phyloP scores from a whole-genome alignment of 2,888 invertebrate genomes.

The Diarsia dahlii region DNA sequence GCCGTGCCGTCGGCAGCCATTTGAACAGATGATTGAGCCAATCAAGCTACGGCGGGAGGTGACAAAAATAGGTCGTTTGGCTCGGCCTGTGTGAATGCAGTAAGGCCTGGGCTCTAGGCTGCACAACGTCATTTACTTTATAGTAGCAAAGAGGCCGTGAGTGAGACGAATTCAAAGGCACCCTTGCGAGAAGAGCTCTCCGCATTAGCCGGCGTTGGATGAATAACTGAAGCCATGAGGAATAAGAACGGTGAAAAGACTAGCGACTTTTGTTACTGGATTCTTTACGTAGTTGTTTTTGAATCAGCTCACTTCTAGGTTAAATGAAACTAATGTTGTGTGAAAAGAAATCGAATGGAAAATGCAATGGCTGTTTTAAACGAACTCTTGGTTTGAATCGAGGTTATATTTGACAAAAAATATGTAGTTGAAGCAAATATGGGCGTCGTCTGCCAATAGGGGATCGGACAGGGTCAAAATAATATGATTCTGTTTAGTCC shows the following conservation, averaged over 20 bases:
- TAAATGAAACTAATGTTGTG: constrained; percentile 35
- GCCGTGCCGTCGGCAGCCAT: constrained; percentile 59
- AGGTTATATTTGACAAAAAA: background rate
- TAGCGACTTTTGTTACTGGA: constrained; percentile 50
- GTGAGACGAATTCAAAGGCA: constrained; percentile 70
- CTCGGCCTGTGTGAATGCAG: constrained; percentile 68
- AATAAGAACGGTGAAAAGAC: constrained; percentile 65
- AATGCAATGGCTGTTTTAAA: constrained; percentile 14
- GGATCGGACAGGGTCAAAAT: too few relatives aligned
- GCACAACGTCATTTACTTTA: constrained; percentile 75
- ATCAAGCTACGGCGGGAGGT: constrained; percentile 66
- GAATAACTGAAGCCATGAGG: constrained; percentile 70
- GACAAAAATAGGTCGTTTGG: constrained; percentile 74
- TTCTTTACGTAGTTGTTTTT: constrained; percentile 49
- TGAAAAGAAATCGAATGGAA: constrained; percentile 3
- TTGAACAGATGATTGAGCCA: constrained; percentile 72
- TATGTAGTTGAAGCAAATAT: background rate
- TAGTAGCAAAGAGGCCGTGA: constrained; percentile 70
- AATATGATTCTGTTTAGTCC: too few relatives aligned
- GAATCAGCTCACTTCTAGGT: constrained; percentile 43
- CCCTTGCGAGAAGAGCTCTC: constrained; percentile 71
- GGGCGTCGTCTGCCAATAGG: background rate
- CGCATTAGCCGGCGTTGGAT: constrained; percentile 71
- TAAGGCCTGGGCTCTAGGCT: constrained; percentile 65
- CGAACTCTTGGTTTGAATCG: background rate